These are phyloP conservation scores for Bugula neritina DNA, from an alignment of 2,888 invertebrate genomes.

Conservation along the genomic window DNA sequence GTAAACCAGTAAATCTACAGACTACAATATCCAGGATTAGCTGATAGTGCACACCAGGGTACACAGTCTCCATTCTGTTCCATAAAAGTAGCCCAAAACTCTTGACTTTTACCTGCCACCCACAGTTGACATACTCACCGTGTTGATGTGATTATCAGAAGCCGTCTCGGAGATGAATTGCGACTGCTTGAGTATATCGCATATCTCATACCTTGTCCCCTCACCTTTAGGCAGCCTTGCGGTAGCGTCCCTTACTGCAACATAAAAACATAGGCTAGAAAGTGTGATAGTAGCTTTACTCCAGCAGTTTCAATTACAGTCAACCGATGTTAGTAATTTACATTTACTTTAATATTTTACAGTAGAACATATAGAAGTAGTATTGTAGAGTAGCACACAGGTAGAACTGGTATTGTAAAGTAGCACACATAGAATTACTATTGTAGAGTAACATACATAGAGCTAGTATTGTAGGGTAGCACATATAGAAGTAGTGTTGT, in stretches of 20 bases:
- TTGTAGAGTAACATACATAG: background rate
- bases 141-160: conserved; percentile 41
- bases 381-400: background rate
- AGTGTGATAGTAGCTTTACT: too few relatives aligned
- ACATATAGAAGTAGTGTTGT: background rate
- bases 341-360: too few relatives aligned
- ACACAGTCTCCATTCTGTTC: too few relatives aligned
- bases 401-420: background rate
- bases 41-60: too few relatives aligned
- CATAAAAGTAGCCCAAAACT: too few relatives aligned
- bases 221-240: conserved; percentile 89
- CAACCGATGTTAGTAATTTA: background rate
- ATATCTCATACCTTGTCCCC: conserved; percentile 83
- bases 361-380: conserved; percentile 1
- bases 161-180: conserved; percentile 59
- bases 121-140: too few relatives aligned
- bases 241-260: conserved; percentile 77
- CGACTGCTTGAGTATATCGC: conserved; percentile 75
- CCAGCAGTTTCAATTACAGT: background rate
- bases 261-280: background rate
- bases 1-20: too few relatives aligned
- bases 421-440: background rate
- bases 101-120: too few relatives aligned
- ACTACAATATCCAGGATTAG: too few relatives aligned
- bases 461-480: background rate